Evolutionary conservation across 2,888 invertebrate genomes (phyloP).

Genomic region (Ischnus inquisitorius): DNA sequence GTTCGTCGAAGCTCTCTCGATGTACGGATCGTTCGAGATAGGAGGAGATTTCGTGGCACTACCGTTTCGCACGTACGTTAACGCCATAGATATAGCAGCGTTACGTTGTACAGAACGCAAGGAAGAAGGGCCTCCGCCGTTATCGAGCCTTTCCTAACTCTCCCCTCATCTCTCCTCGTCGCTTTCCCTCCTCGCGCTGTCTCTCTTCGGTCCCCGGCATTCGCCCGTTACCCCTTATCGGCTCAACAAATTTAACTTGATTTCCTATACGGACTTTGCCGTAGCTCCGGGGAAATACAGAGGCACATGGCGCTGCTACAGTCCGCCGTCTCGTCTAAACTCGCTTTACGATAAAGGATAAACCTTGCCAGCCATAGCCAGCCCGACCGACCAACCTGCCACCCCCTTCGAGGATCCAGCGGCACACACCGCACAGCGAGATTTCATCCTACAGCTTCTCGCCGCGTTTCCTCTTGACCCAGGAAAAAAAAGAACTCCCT

Average conservation of each 20-base stretch:
- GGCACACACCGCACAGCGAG: conserved; percentile 15
- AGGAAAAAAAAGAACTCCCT: conserved; percentile 23
- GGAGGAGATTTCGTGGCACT: conserved; percentile 43
- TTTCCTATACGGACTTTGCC: conserved; percentile 82
- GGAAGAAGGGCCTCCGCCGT: conserved; percentile 73
- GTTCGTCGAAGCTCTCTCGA: conserved; percentile 39
- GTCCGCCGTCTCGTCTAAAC: conserved; percentile 78
- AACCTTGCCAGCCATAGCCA: conserved; percentile 68
- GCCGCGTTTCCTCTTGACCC: conserved; percentile 73
- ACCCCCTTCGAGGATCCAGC: conserved; percentile 20
- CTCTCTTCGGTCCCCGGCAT: conserved; percentile 48
- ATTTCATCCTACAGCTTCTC: conserved; percentile 24
- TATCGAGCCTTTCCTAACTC: conserved; percentile 72
- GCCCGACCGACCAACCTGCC: background rate
- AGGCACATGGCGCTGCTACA: conserved; percentile 71
- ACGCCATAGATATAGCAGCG: conserved; percentile 19
- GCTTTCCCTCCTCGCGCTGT: conserved; percentile 19
- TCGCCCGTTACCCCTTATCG: conserved; percentile 78
- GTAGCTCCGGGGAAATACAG: conserved; percentile 81
- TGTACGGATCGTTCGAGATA: conserved; percentile 41
- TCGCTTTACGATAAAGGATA: conserved; percentile 82
- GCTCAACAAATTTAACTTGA: conserved; percentile 83
- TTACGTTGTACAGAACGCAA: conserved; percentile 57
- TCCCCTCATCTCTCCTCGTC: conserved; percentile 26
- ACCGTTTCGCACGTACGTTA: conserved; percentile 49